Evolutionary conservation across 2,113 vertebrate genomes (phyloP).

Genomic region (Hyperoodon ampullatus): DNA sequence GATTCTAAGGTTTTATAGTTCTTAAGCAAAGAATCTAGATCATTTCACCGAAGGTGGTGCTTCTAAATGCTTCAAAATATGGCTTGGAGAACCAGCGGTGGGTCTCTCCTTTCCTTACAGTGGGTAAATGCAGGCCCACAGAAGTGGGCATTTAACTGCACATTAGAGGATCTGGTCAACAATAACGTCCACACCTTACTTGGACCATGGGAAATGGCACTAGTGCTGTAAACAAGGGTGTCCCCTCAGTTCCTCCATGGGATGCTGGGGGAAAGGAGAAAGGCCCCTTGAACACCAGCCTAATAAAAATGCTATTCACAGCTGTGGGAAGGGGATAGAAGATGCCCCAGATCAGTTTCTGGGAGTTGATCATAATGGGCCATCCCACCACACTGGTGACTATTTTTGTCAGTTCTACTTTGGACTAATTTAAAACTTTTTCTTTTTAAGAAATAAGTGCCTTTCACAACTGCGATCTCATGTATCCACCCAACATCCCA

Average conservation of each 20-base stretch:
- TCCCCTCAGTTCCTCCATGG: neutral
- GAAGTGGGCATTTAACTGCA: neutral
- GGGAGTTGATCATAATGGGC: neutral
- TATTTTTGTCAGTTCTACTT: slow-evolving; percentile 7
- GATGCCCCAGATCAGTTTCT: neutral
- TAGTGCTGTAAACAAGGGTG: neutral
- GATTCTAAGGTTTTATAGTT: neutral
- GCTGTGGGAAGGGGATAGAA: neutral
- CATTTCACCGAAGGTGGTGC: neutral
- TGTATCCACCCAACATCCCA: neutral
- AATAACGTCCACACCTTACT: neutral
- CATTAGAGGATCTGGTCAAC: neutral
- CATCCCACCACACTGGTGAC: neutral
- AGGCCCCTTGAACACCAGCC: neutral
- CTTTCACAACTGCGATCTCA: slow-evolving; percentile 50
- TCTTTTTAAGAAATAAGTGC: slow-evolving; percentile 29
- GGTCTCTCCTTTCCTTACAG: neutral
- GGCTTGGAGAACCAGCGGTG: neutral
- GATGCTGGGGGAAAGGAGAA: neutral
- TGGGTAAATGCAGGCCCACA: neutral
- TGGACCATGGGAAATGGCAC: neutral
- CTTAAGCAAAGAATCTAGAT: neutral
- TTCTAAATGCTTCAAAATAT: neutral
- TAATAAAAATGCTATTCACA: neutral
- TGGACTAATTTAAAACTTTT: slow-evolving; percentile 7